Evolutionary conservation across 2,797 vertebrate species (phyloP).

Genomic region (Carcharodon carcharias): DNA sequence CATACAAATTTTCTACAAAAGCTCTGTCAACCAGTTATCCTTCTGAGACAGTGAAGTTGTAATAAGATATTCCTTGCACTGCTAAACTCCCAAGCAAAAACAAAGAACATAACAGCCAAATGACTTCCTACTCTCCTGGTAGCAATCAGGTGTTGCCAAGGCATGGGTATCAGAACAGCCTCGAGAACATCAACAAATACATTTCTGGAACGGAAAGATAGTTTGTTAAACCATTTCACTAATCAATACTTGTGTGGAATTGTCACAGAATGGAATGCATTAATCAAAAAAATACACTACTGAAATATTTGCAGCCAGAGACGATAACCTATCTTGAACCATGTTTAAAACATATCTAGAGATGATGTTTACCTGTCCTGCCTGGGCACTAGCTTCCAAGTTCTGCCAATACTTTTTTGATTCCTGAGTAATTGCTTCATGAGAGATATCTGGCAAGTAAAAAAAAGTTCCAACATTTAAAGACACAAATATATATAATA

Average conservation of each 20-base stretch:
- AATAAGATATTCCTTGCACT: not conserved
- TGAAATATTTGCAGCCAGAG: not conserved
- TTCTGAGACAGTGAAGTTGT: not conserved
- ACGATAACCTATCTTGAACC: not conserved
- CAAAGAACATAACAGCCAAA: not conserved
- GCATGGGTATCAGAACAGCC: not conserved
- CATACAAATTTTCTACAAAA: not conserved
- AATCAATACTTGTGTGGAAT: not conserved
- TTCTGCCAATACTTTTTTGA: constrained; percentile 77
- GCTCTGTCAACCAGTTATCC: not conserved
- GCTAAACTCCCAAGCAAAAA: not conserved
- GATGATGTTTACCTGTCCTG: constrained; percentile 66
- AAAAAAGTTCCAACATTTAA: not conserved
- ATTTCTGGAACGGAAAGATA: not conserved
- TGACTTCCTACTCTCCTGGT: not conserved
- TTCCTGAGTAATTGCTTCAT: constrained; percentile 82
- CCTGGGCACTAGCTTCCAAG: constrained; percentile 61
- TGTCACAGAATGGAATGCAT: not conserved
- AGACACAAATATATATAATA: not conserved
- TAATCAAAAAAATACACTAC: not conserved
- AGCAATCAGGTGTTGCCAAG: not conserved
- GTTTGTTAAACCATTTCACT: not conserved
- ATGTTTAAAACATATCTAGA: not conserved
- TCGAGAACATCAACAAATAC: not conserved
- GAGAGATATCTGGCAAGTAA: constrained; percentile 67